A percentile compares a stretch with the other conserved stretches of the same genome.
Evolutionary conservation across 1,140 invertebrate genomes (phyloP).

Genomic region (Heliconius hewitsoni): DNA sequence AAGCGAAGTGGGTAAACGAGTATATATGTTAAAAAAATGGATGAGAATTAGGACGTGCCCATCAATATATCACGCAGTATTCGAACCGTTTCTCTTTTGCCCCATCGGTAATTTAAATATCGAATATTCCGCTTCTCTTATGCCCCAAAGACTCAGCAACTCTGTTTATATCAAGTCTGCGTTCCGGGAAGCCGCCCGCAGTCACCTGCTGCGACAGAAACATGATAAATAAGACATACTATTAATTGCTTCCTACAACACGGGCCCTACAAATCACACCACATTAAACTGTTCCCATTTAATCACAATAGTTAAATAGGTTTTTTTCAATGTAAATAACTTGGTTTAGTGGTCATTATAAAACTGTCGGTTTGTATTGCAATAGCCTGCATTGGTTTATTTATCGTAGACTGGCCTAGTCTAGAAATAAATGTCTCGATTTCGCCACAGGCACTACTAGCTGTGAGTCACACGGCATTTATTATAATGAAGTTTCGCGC

Average conservation of each 20-base stretch:
- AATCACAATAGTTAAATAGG: conserved; percentile 56
- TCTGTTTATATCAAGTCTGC: conserved; percentile 33
- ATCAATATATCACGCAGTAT: too few relatives aligned
- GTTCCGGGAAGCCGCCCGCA: conserved; percentile 65
- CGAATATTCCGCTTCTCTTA: conserved; percentile 21
- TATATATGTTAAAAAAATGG: too few relatives aligned
- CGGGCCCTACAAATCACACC: conserved; percentile 59
- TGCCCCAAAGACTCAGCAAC: conserved; percentile 23
- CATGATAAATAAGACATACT: conserved; percentile 70
- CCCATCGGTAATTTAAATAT: too few relatives aligned
- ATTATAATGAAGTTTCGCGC: conserved; percentile 55
- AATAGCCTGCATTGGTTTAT: conserved; percentile 52
- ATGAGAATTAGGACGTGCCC: too few relatives aligned
- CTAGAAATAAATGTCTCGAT: conserved; percentile 65
- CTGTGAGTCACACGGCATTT: conserved; percentile 55
- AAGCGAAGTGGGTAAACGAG: background rate
- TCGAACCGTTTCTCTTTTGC: too few relatives aligned
- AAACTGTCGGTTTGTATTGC: conserved; percentile 61
- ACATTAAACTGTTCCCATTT: conserved; percentile 61
- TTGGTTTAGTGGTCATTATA: conserved; percentile 50
- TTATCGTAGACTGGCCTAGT: conserved; percentile 64
- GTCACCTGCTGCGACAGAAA: conserved; percentile 70
- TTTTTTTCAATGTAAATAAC: conserved; percentile 47
- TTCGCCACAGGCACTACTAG: conserved; percentile 55
- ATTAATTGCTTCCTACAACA: conserved; percentile 75